phyloP scores from a whole-genome alignment of 2,113 vertebrate genomes.

The Muscicapa adusta region DNA sequence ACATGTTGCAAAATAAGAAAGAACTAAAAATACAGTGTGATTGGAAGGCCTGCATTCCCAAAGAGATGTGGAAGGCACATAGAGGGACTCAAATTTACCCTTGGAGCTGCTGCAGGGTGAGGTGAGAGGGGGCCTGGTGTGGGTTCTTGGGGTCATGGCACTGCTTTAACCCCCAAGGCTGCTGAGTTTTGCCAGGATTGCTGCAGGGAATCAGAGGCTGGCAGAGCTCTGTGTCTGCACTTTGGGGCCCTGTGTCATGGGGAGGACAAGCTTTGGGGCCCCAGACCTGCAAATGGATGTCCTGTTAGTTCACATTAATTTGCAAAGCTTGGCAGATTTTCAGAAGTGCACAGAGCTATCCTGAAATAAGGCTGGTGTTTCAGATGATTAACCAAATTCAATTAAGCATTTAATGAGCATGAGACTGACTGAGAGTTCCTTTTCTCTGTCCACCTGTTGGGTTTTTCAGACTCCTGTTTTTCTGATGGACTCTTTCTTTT shows the following conservation, averaged over 20 bases:
- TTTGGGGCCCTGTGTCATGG: fast-evolving
- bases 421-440: neutral
- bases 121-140: neutral
- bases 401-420: neutral
- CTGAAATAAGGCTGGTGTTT: neutral
- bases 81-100: neutral
- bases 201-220: fast-evolving
- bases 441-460: neutral
- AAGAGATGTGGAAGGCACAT: neutral
- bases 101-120: neutral
- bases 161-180: neutral
- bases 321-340: neutral
- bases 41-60: neutral
- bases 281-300: neutral
- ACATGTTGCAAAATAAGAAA: neutral
- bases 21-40: neutral
- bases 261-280: neutral
- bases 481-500: neutral
- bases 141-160: fast-evolving
- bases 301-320: neutral
- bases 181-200: neutral
- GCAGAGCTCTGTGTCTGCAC: neutral
- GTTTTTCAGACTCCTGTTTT: neutral
- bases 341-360: neutral
- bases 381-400: neutral